phyloP scores from a whole-genome alignment of 2,888 invertebrate species.

The Pogonocherus hispidulus region DNA sequence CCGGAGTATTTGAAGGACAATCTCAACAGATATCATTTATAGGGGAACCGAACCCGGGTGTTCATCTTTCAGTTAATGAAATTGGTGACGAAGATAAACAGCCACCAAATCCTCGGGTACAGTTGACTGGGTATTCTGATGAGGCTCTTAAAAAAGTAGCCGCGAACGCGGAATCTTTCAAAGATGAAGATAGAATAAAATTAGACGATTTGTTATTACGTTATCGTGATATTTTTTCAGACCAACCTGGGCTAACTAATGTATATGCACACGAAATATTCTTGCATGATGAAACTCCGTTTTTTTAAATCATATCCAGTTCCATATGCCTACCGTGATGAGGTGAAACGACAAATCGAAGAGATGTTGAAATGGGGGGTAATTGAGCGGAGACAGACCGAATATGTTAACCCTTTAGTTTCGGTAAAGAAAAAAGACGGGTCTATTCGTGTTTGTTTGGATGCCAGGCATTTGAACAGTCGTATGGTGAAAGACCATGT shows the following conservation, averaged over 20 bases:
- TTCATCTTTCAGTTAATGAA: conserved; percentile 7
- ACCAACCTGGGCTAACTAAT: conserved; percentile 25
- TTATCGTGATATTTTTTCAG: conserved; percentile 21
- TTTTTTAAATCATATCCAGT: conserved; percentile 24
- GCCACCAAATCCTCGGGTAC: not conserved
- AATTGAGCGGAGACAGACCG: conserved; percentile 7
- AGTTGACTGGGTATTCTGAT: not conserved
- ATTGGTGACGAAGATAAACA: not conserved
- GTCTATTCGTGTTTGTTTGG: conserved; percentile 37
- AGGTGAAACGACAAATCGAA: conserved; percentile 5
- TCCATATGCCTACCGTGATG: conserved; percentile 7
- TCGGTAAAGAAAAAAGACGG: conserved; percentile 38
- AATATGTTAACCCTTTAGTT: conserved; percentile 33
- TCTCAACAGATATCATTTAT: not conserved
- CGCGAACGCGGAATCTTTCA: not conserved
- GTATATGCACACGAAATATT: conserved; percentile 21
- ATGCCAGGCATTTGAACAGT: too few relatives aligned
- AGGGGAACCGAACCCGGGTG: conserved; percentile 1
- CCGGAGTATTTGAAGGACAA: not conserved
- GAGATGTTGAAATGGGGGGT: conserved; percentile 38
- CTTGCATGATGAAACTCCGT: conserved; percentile 10
- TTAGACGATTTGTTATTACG: conserved; percentile 11
- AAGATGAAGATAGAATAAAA: not conserved
- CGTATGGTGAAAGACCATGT: too few relatives aligned
- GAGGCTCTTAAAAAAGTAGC: not conserved